Evolutionary conservation across 2,888 invertebrate species (phyloP).

Genomic region (Carabus problematicus): DNA sequence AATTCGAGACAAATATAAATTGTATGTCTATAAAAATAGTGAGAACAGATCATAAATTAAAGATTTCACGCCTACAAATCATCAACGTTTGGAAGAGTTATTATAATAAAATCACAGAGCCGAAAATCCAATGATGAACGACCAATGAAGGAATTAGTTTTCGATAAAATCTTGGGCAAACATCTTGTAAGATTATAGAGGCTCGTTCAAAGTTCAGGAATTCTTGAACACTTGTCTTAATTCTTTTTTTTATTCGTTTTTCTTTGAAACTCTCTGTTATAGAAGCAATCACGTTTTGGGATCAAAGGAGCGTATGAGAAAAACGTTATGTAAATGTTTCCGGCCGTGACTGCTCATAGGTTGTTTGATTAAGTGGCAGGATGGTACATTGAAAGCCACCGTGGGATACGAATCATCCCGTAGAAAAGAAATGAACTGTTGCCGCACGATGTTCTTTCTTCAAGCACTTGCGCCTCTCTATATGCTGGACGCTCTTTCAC

Average conservation of each 20-base stretch:
- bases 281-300: constrained; percentile 38
- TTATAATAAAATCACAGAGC: not conserved
- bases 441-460: not conserved
- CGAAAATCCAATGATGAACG: constrained; percentile 13
- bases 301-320: constrained; percentile 35
- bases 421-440: constrained; percentile 13
- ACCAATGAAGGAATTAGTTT: constrained; percentile 1
- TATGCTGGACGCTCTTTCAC: too few relatives aligned
- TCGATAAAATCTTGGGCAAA: constrained; percentile 14
- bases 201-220: not conserved
- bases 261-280: constrained; percentile 37
- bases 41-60: too few relatives aligned
- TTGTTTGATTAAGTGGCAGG: constrained; percentile 36
- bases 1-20: too few relatives aligned
- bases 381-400: constrained; percentile 12
- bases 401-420: constrained; percentile 14
- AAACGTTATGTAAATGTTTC: constrained; percentile 40
- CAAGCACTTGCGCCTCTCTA: constrained; percentile 10
- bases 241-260: constrained; percentile 13
- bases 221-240: constrained; percentile 10
- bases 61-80: too few relatives aligned
- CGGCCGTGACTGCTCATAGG: constrained; percentile 39
- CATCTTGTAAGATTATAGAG: constrained; percentile 11
- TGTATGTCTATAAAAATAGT: too few relatives aligned
- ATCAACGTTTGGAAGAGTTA: too few relatives aligned